These are phyloP conservation scores for Scalopus aquaticus DNA, from an alignment of 2,113 vertebrate genomes.

Conservation along the genomic window DNA sequence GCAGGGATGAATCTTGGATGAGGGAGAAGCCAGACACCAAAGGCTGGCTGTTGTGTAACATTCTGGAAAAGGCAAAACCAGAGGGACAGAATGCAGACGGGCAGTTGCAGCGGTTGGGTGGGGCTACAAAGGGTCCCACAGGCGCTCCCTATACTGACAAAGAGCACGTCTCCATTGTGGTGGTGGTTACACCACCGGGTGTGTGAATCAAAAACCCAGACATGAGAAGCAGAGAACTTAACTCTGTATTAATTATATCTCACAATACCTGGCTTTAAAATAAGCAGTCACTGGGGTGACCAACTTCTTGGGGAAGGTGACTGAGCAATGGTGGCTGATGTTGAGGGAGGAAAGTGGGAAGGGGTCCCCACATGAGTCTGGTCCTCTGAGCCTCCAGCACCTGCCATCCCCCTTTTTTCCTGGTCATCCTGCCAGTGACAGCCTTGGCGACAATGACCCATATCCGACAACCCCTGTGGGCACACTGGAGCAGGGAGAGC, in stretches of 20 bases:
- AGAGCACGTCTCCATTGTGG: neutral
- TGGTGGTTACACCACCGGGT: neutral
- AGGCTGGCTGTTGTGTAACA: neutral
- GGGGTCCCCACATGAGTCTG: neutral
- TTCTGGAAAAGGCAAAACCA: neutral
- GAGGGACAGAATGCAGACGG: neutral
- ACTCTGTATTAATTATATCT: neutral
- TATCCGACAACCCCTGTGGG: neutral
- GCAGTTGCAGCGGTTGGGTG: neutral
- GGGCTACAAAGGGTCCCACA: neutral
- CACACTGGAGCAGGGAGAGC: neutral
- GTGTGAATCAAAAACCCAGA: neutral
- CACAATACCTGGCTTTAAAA: neutral
- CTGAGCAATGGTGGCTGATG: neutral
- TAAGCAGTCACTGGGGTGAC: neutral
- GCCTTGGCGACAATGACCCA: neutral
- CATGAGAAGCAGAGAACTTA: neutral
- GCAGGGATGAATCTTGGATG: neutral
- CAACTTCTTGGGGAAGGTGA: neutral
- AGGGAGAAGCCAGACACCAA: neutral
- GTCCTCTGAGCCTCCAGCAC: neutral
- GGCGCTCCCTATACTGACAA: neutral
- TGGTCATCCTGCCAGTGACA: neutral
- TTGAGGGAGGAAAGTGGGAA: neutral
- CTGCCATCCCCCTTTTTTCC: neutral